Percentiles rank a stretch among this genome's conserved stretches.
These are phyloP conservation scores for Gryon sp. DNA, from an alignment of 1,140 invertebrate genomes.

Conservation along the genomic window DNA sequence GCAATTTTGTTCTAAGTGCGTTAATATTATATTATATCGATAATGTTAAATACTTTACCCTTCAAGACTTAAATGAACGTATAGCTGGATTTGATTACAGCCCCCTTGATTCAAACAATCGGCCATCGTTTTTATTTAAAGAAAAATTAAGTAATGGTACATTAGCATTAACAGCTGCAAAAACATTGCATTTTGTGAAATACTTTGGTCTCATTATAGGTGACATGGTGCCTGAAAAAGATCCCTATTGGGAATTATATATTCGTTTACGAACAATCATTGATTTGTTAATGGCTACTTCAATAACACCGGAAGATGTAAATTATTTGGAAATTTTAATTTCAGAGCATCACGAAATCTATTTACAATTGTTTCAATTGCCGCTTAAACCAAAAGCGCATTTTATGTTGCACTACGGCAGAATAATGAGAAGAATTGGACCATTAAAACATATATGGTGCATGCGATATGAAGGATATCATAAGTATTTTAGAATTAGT, in stretches of 20 bases:
- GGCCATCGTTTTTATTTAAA: conserved; percentile 6
- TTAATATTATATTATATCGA: conserved; percentile 14
- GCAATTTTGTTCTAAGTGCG: conserved; percentile 5
- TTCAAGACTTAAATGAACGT: conserved; percentile 26
- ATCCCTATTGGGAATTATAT: conserved; percentile 46
- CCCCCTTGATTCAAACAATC: conserved; percentile 1
- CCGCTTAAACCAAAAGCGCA: conserved; percentile 62
- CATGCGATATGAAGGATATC: conserved; percentile 46
- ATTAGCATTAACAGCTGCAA: conserved; percentile 41
- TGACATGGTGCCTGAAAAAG: conserved; percentile 32
- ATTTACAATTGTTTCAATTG: conserved; percentile 39
- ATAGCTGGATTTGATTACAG: conserved; percentile 24
- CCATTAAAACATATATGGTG: conserved; percentile 59
- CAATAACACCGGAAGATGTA: conserved; percentile 11
- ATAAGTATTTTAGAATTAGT: conserved; percentile 17
- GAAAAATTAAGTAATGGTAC: conserved; percentile 15
- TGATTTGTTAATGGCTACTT: conserved; percentile 18
- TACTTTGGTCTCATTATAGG: conserved; percentile 49
- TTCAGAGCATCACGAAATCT: conserved; percentile 51
- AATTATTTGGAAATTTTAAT: conserved; percentile 38
- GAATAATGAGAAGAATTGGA: conserved; percentile 42
- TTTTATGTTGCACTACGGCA: conserved; percentile 61
- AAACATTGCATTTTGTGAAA: conserved; percentile 48
- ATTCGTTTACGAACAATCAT: conserved; percentile 25
- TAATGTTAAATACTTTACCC: conserved; percentile 16